Evolutionary conservation across 2,797 vertebrate genomes (phyloP), one percentile per base, ranked within the genome.

Genomic region (Labroides dimidiatus): DNA sequence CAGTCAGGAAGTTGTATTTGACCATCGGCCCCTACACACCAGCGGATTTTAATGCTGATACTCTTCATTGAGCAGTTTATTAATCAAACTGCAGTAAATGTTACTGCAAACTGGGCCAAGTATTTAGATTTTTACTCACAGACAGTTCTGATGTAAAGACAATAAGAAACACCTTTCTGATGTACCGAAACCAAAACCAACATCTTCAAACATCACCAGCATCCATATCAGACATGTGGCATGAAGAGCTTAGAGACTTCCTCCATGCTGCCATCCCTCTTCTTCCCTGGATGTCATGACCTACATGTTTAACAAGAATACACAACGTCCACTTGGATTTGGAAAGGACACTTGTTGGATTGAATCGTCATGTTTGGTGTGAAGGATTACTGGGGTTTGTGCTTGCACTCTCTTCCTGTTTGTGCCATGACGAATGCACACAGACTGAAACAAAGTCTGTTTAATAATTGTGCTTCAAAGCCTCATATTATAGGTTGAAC

Each of bases 311-410:
- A 44, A 50, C 30, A 45, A 27, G 65, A 36, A 53, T 49, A 45
- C 17, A 20, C 20, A 47, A n/a, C 43, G 23, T 45, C 49, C 49
- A 54, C 16, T 41, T 54, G 55, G 44, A 51, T 66, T 42, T 43
- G 27, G 61, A 61, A 58, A 1, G 19, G 42, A 49, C n/a, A 19
- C 49, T 20, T 42, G 33, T 43, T 64, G 56, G 56, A 65, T 47
- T 60, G 44, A 30, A 47, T 52, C 14, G 36, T 48, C 21, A 57
- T 13, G 72, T 59, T 60, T 54, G 49, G 47, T 59, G 33, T 17
- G 47, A 64, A 24, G 54, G 60, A 64, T 59, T 58, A 43, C 42
- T 10, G n/a, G 61, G 44, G 60, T 60, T 60, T 76, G 61, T 55
- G 23, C 17, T 49, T 53, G 21, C 37, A 33, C 48, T 54, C 36